Evolutionary conservation across 1,140 invertebrate species (phyloP), one percentile per base, ranked within the genome.

Genomic region (Lutraria rhynchaena): DNA sequence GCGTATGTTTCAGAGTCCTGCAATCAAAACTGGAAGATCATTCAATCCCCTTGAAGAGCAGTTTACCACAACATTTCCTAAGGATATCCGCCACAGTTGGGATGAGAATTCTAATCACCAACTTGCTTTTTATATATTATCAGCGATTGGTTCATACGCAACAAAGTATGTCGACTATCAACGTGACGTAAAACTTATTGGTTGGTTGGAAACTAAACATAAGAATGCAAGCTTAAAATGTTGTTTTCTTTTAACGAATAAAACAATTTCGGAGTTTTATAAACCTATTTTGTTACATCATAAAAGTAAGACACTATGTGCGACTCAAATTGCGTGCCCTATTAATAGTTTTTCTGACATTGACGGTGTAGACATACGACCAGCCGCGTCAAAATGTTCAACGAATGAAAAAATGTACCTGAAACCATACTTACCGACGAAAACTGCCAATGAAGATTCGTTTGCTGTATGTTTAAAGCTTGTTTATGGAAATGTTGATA

Each of bases 401-500:
- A 41, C 57, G 11, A 35, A 41, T n/a, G 27, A 58, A 22, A 41
- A 19, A 2, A 29, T 11, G 31, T 55, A 55, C 41, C 1, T 73
- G 13, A 55, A 41, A 41, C 70, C 51, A n/a, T 22, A 41, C 4
- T 1, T 58, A 15, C 70, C 70, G 24, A 33, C 24, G 33, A 37
- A 22, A 57, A 31, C n/a, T 41, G 22, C 27, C 13, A 58, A 73
- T 35, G 17, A 37, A 15, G 33, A 41, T 13, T 73, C 70, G 3
- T 58, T 73, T 35, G 70, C 53, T 11, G 24, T 73, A n/a, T 73
- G 70, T 41, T 58, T 73, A 24, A 73, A 73, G 51, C 35, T 73
- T 22, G 0, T 58, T 1, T 73, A 57, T 58, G 70, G 70, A 24
- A 9, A 58, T 31, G 37, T 73, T 44, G 51, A 73, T 29, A 19